Evolutionary conservation across 2,113 vertebrate species (phyloP), one percentile per base, ranked within the genome.

Genomic region (Cercopithecus mona): DNA sequence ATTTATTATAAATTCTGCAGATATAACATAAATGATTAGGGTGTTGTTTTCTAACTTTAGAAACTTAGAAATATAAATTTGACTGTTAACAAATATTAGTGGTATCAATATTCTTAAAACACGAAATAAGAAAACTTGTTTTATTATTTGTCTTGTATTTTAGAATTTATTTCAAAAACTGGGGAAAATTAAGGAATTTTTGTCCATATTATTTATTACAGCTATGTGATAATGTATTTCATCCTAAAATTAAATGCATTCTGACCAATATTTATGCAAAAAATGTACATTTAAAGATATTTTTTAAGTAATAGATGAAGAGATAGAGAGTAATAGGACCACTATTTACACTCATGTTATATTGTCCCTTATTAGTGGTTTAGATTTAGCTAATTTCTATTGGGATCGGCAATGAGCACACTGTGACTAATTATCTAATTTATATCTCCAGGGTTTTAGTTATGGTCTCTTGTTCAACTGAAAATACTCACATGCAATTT

Each of bases 401-500:
- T 72, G 96, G 59, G 72, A 97, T 94, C 66, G 93, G 84, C 90
- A 96, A 85, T 88, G 80, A 96, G 72, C 50, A 90, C 76, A 96
- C 96, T 96, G 70, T 97, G 93, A 97, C 90, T 96, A 97, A 98
- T 98, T 98, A 97, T 90, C 97, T 97, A 86, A 92, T 96, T 45
- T 96, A 35, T 94, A 96, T 81, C 95, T 96, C 59, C 45, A 96
- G 96, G 88, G 96, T 83, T 96, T 97, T 66, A 75, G 76, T 88
- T 81, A 76, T 96, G 83, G 27, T 93, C 82, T 97, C 48, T 70
- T 96, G 48, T 96, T 91, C 92, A 97, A 79, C 97, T 88, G 80
- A 85, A 97, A 97, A 72, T 88, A 93, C 83, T 94, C 52, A 96
- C 45, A 88, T 38, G 61, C 52, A 95, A 66, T 88, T 32, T 27